A percentile compares a stretch with the other conserved stretches of the same genome.
These are phyloP conservation scores for Loriculus beryllinus DNA, from an alignment of 2,797 vertebrate genomes.

Conservation along the genomic window DNA sequence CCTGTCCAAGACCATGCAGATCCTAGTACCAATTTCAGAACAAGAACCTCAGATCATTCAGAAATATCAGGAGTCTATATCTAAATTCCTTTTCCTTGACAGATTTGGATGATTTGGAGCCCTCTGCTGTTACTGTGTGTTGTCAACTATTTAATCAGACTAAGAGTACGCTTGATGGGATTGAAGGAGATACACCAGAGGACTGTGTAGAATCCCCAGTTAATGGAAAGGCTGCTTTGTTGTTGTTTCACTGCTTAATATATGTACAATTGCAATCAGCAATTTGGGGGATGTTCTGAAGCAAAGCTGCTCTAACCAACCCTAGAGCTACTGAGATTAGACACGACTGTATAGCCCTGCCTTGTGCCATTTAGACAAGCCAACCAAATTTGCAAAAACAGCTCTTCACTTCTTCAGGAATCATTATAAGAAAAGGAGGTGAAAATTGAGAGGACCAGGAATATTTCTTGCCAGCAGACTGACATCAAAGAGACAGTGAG, in stretches of 20 bases:
- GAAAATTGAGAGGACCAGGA: not conserved
- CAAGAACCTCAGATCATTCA: not conserved
- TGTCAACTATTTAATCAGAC: not conserved
- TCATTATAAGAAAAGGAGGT: not conserved
- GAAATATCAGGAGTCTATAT: not conserved
- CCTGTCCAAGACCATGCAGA: not conserved
- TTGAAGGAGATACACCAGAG: not conserved
- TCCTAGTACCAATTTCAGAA: not conserved
- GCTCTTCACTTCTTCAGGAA: not conserved
- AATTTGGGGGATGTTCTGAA: not conserved
- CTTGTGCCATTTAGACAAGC: not conserved
- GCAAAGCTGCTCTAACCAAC: not conserved
- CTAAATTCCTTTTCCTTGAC: not conserved
- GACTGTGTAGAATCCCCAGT: not conserved
- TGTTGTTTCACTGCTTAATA: not conserved
- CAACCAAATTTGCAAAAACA: not conserved
- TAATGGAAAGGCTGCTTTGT: not conserved
- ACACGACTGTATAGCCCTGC: not conserved
- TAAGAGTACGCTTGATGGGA: not conserved
- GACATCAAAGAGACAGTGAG: not conserved
- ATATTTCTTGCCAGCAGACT: not conserved
- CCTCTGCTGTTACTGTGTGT: not conserved
- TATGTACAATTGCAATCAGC: not conserved
- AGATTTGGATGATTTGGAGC: not conserved
- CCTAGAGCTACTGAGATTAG: not conserved